Evolutionary conservation across 1,140 invertebrate genomes (phyloP).

Genomic region (Drosophila orena): DNA sequence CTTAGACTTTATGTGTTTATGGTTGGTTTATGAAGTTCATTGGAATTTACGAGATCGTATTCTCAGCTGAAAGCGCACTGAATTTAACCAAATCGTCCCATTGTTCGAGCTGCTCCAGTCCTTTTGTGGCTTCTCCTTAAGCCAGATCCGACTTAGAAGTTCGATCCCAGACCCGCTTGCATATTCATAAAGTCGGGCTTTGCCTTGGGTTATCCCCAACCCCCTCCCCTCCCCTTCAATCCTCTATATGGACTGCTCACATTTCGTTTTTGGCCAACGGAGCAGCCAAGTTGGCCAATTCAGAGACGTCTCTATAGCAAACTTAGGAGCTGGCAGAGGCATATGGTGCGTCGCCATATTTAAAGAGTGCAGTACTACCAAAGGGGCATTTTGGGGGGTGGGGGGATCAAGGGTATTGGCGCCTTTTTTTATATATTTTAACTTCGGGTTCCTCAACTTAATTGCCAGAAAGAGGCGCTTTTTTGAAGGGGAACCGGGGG

Average conservation of each 20-base stretch:
- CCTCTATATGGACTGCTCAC: slow-evolving; percentile 58
- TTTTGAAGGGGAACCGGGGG: slow-evolving; percentile 9
- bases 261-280: slow-evolving; percentile 40
- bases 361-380: slow-evolving; percentile 20
- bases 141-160: slow-evolving; percentile 47
- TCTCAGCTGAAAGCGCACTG: slow-evolving; percentile 6
- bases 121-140: slow-evolving; percentile 33
- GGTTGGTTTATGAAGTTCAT: slow-evolving; percentile 23
- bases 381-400: not conserved
- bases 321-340: slow-evolving; percentile 54
- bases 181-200: slow-evolving; percentile 67
- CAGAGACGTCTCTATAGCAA: slow-evolving; percentile 64
- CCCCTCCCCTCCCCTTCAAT: too few species aligned
- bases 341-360: slow-evolving; percentile 73
- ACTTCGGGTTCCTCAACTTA: slow-evolving; percentile 34
- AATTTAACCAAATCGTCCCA: slow-evolving; percentile 22
- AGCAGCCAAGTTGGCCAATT: slow-evolving; percentile 3
- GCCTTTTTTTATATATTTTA: slow-evolving; percentile 30
- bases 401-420: too few species aligned
- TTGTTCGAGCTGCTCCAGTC: slow-evolving; percentile 21
- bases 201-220: slow-evolving; percentile 11
- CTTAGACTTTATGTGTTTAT: slow-evolving; percentile 29
- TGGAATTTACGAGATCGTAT: slow-evolving; percentile 42
- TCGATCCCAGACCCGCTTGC: slow-evolving; percentile 57
- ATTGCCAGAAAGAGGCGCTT: slow-evolving; percentile 26